Base-by-base conservation (phyloP, 2,113 vertebrate species). In the Pithys albifrons region DNA sequence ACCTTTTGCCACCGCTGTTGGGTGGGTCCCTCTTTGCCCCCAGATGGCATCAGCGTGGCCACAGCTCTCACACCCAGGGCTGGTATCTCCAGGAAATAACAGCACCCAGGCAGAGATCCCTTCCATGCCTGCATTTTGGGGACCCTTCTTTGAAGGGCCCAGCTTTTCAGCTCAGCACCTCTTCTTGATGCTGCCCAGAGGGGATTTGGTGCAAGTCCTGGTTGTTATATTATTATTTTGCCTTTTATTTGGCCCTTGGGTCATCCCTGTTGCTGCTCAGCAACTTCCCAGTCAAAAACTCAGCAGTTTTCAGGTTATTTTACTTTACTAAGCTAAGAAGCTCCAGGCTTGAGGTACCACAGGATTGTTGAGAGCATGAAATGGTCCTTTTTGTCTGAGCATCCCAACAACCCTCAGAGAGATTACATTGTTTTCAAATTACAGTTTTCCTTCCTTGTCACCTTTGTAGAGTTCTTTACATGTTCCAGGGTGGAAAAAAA, bases 1-100 rank as follows among this genome's bases (percentile, higher is more conserved):
- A 17, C 9, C 13, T 46, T 45, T 58, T 52, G 10, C 20, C 25
- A 18, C 6, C 51, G 14, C 3, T 0, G 0, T 2, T 29, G 19
- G 39, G n/a, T 4, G 35, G 48, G 41, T 14, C 8, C 16, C 6
- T 12, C 46, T 64, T 64, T 57, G 19, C 7, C 14, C 57, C 46
- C 0, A 1, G 10, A 20, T 7, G 24, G 41, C 58, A 45, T n/a
- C 41, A 66, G 33, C 2, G 2, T 16, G 58, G 23, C 35, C 43
- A 51, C 54, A 22, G 48, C 41, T 24, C 10, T 79, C 78, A 45
- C 27, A 7, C 4, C 3, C 5, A 5, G n/a, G 19, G 7, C 8
- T 14, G 2, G 19, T 16, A 43, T 58, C 24, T 45, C 69, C 77
- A 39, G 41, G 82, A 45, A 91, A 78, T 33, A 82, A 23, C 43